Base-by-base conservation (phyloP, 1,140 invertebrate genomes). In the Drosophila nikananu region DNA sequence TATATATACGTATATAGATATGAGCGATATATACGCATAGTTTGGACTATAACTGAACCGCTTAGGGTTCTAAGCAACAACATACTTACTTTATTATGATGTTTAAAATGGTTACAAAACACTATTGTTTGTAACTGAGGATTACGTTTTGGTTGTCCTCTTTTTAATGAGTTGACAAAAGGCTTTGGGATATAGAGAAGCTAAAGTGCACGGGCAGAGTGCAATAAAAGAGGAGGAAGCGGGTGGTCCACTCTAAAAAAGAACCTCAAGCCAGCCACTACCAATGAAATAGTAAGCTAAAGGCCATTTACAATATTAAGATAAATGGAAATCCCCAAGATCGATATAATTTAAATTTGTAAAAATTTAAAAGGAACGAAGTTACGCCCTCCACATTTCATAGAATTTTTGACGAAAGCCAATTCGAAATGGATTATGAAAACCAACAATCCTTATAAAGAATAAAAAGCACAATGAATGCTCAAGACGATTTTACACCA, bases 341-440 rank as follows among this genome's bases (percentile, higher is more conserved):
- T 65, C 57, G 42, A 32, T 44, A 49, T 66, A 30, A 39, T 57
- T 77, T 68, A 51, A 23, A 51, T 78, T 77, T 70, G 42, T 23
- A 68, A 77, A 60, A 63, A 71, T 66, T 83, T 46, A 44, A 80
- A 70, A 83, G 52, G 60, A 73, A 80, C 59, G 65, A 76, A 65
- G 80, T 84, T 75, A 83, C 68, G 84, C 83, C 83, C 83, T 87
- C 83, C 83, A 87, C 70, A 75, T 78, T 89, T 80, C 67, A 67
- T 80, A 83, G 72, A 87, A 89, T 83, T 42, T 89, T 89, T 87
- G 80, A 80, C 73, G 80, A 68, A 64, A 67, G 75, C 54, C 30
- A 78, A 52, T 65, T 64, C 42, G 59, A 77, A 48, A 77, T 39
- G 42, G 32, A 60, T 44, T 23, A 57, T 8, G 2, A 76, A 60